Percentiles rank a stretch among this genome's conserved stretches.
These are phyloP conservation scores for Morpho deidamia DNA, from an alignment of 2,888 invertebrate species.

Conservation along the genomic window DNA sequence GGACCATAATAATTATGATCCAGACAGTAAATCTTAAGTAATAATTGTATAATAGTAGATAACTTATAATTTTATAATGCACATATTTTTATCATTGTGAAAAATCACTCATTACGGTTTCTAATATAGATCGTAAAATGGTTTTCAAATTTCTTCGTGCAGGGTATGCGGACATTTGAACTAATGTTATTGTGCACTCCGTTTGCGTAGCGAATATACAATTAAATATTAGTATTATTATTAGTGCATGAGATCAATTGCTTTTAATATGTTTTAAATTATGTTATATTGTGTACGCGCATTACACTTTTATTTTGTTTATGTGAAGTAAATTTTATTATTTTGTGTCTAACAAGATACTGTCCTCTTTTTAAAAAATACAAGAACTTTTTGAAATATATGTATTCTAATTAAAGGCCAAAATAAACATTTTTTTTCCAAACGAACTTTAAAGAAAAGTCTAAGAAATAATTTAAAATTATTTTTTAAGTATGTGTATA, in stretches of 20 bases:
- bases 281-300: conserved; percentile 9
- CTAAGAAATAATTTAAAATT: no score
- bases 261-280: conserved; percentile 3
- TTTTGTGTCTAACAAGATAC: no score
- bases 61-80: conserved; percentile 26
- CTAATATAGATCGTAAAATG: conserved; percentile 47
- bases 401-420: no score
- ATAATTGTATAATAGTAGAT: conserved; percentile 23
- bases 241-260: background rate
- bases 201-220: conserved; percentile 40
- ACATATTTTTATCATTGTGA: conserved; percentile 27
- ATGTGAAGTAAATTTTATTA: no score
- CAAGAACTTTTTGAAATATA: no score
- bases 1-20: conserved; percentile 1
- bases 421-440: no score
- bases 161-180: conserved; percentile 49
- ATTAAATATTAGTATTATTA: conserved; percentile 28
- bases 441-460: no score
- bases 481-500: no score
- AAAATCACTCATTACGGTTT: conserved; percentile 41
- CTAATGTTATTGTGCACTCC: conserved; percentile 21
- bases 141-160: conserved; percentile 70
- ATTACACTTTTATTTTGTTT: conserved; percentile 4
- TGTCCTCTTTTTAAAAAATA: no score
- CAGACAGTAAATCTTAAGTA: conserved; percentile 1